Evolutionary conservation across 1,140 invertebrate species (phyloP), one percentile per base, ranked within the genome.

Genomic region (Plectrocnemia conspersa): DNA sequence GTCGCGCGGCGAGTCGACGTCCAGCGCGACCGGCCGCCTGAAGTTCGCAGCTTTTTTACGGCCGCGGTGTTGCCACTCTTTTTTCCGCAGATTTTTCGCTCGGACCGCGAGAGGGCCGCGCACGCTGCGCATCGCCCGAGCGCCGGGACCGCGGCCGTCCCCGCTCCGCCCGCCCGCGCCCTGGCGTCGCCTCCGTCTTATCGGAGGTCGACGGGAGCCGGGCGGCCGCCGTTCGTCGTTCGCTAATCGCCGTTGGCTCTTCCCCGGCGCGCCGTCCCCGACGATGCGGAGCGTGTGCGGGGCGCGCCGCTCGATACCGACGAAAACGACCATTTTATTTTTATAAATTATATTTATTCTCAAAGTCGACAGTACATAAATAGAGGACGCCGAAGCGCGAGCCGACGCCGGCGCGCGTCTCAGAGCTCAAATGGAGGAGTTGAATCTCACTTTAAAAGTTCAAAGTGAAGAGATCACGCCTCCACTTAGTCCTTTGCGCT

Each of bases 31-130:
- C 47, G 72, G 72, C 74, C 73, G 71, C 73, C 68, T 75, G 73
- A 75, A 76, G 73, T 76, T 75, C 74, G 74, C 74, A 73, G 73
- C 73, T 76, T 76, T 76, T 76, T 76, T 76, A 76, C 72, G 73
- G 71, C 71, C 70, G 67, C 72, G 71, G 74, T 76, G 74, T 76
- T 76, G 74, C 74, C 74, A 76, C 70, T 69, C 70, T 71, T 76
- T 76, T 76, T 76, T 75, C 71, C 71, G 67, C 68, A 66, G 71
- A 72, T 75, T 76, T 75, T 76, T 76, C 70, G 69, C 70, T 71
- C 64, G 44, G 44, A 18, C n/a, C 13, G n/a, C 23, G 25, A 13
- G 21, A 13, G 15, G 22, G 45, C 47, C 38, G 24, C 54, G 23
- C 46, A 18, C 45, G 52, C 52, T 38, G 55, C 35, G 27, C 23